A percentile compares a stretch with the other conserved stretches of the same genome.
phyloP scores from a whole-genome alignment of 2,888 invertebrate genomes.

The Metacarcinus magister region DNA sequence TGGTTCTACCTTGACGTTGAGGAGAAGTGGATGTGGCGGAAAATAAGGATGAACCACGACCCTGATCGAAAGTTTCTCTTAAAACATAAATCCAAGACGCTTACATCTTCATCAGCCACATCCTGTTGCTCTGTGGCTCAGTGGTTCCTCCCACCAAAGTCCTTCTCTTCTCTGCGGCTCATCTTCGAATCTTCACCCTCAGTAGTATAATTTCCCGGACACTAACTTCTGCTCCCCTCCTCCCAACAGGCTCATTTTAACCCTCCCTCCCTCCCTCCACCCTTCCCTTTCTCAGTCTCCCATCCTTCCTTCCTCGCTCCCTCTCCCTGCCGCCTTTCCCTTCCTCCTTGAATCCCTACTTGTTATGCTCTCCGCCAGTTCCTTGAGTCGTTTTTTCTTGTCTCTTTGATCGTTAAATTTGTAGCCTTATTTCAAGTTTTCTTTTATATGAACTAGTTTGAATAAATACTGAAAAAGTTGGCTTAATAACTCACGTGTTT shows the following conservation, averaged over 20 bases:
- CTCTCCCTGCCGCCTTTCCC: not conserved
- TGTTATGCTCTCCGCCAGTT: not conserved
- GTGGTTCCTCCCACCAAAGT: conserved; percentile 27
- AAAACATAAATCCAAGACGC: not conserved
- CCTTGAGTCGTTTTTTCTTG: not conserved
- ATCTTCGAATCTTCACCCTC: conserved; percentile 45
- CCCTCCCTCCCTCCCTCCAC: conserved; percentile 26
- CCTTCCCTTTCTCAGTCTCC: not conserved
- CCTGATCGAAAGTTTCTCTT: not conserved
- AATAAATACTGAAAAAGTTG: not conserved
- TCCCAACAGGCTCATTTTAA: not conserved
- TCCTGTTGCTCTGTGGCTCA: conserved; percentile 28
- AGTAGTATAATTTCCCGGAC: conserved; percentile 48
- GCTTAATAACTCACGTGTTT: not conserved
- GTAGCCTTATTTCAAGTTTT: not conserved
- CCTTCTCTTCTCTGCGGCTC: conserved; percentile 4
- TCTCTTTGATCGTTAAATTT: not conserved
- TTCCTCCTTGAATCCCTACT: not conserved
- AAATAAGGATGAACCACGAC: not conserved
- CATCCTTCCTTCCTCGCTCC: not conserved
- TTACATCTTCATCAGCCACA: not conserved
- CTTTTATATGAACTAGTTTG: not conserved
- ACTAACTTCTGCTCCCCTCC: not conserved
- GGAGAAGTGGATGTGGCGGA: not conserved
- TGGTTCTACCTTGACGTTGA: not conserved